Evolutionary conservation across 1,140 invertebrate species (phyloP), one percentile per base, ranked within the genome.

Genomic region (Melanaphis sacchari): DNA sequence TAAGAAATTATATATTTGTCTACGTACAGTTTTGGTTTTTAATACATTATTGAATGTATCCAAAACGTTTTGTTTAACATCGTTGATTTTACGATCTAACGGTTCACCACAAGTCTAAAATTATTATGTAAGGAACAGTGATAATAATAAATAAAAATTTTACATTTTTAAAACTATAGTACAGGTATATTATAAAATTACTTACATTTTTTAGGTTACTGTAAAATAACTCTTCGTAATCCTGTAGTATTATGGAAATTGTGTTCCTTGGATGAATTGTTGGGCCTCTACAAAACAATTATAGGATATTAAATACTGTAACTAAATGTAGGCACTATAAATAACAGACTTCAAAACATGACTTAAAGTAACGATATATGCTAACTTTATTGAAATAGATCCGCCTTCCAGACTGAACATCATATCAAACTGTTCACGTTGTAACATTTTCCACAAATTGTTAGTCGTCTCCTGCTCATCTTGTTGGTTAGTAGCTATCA

Each of bases 321-420:
- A 90, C 66, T 90, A 49, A 49, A 49, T 49, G 46, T 49, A 49
- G 15, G 46, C 15, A 21, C 15, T 49, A 49, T 94, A 93, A 93
- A 90, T 81, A 91, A 31, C 59, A 94, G 82, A 94, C 2, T 24
- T 76, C 31, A 90, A 36, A 46, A 43, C 52, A 76, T 40, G 9
- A 76, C 76, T 54, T 76, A 59, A 54, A 24, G 24, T 59, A 93
- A 31, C 24, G n/a, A 59, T n/a, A 5, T 54, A 93, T 54, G 95
- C 95, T 95, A 96, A 97, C 94, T 96, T 95, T 6, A 97, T 95
- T 90, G 96, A 95, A 49, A 96, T 96, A 41, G 95, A 96, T 0
- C 97, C 97, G 11, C 96, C 96, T 94, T 96, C 96, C 43, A 97
- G 95, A 94, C 97, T 96, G 41, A 97, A 94, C 24, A 97, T 95